Base-by-base conservation (phyloP, 2,888 invertebrate genomes). In the Sphaerophoria taeniata region DNA sequence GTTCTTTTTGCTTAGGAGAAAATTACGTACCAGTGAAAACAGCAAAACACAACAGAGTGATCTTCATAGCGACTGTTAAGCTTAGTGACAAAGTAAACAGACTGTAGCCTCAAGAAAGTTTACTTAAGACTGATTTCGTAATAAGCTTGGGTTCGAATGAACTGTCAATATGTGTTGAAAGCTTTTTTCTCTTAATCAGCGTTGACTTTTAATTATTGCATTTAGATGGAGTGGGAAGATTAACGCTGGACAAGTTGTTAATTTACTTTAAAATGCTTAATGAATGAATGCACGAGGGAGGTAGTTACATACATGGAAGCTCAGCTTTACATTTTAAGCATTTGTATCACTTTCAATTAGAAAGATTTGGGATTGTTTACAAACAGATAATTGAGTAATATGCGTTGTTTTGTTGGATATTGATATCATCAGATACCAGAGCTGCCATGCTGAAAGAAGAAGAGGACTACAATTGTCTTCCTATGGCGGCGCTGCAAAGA, bases 121-220 rank as follows among this genome's bases (percentile, higher is more conserved):
- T 7, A 24, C 61, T 63, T 14, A 49, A 49, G 14, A 61, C 16
- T 39, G n/a, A 11, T 45, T 31, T n/a, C 11, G 12, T n/a, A 33
- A 63, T 65, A 65, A 56, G 34, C 75, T 81, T n/a, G 45, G 51
- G 53, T 65, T 65, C 1, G 16, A 14, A 16, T 2, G 49, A 49
- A 7, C 34, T 36, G 47, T n/a, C 12, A 12, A 47, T 9, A 24
- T 33, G 7, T 34, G n/a, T 33, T 60, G 51, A 71, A 58, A 81
- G 76, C 79, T 84, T 78, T 78, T 70, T 53, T 65, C 58, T 70
- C 65, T 78, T 84, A 71, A 79, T 75, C 34, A 53, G 34, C 45
- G 67, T 43, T 75, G 61, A 84, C 61, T 60, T 67, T 47, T 74
- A 78, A 81, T 75, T 7, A 11, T 81, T 60, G 9, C 31, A 61